phyloP scores from a whole-genome alignment of 2,797 vertebrate genomes.

The Babyrousa celebensis region DNA sequence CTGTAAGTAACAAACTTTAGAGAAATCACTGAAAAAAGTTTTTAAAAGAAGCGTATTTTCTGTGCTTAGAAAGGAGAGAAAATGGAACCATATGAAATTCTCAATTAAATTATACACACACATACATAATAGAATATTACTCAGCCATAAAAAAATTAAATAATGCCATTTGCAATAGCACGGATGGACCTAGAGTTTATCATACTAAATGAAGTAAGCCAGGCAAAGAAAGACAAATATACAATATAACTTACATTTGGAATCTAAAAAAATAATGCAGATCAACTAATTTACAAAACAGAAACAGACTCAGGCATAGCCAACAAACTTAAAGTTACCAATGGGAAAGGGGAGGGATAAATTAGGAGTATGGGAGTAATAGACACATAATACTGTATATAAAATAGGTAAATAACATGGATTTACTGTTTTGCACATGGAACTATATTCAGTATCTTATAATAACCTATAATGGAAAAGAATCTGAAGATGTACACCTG shows the following conservation, averaged over 20 bases:
- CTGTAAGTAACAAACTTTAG: not conserved
- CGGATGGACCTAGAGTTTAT: too few relatives aligned
- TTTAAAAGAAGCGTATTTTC: not conserved
- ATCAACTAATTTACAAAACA: too few relatives aligned
- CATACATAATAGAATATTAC: not conserved
- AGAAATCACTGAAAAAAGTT: not conserved
- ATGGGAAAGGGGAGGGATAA: not conserved
- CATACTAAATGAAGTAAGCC: not conserved
- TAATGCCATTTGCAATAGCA: too few relatives aligned
- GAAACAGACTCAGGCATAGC: not conserved
- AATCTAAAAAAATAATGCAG: not conserved
- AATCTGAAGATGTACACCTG: not conserved
- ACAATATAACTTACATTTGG: not conserved
- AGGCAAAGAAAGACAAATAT: not conserved
- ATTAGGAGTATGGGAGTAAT: not conserved
- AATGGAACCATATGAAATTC: not conserved
- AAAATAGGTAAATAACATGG: too few relatives aligned
- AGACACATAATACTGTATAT: too few relatives aligned
- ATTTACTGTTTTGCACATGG: not conserved
- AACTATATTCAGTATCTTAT: not conserved
- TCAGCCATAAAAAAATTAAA: not conserved
- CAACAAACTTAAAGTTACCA: not conserved
- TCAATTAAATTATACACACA: not conserved
- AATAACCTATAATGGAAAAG: not conserved
- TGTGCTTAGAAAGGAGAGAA: constrained; percentile 29